Conservation (phyloP, 2,797 vertebrate genomes). For the Enteromius radiatus region DNA sequence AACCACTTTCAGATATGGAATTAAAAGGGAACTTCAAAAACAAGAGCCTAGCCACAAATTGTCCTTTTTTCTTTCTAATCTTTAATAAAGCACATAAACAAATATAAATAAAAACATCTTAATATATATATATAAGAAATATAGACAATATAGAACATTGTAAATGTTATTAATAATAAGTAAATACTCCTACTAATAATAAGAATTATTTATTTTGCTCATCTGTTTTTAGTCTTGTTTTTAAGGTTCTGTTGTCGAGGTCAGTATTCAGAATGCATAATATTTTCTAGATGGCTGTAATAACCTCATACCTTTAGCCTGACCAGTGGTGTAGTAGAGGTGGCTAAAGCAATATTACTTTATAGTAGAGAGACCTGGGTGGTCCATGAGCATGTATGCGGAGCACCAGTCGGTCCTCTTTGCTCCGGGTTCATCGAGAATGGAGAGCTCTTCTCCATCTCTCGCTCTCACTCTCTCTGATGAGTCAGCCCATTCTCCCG, state of each 20-base stretch:
- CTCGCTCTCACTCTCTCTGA: constrained; percentile 47
- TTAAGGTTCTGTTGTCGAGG: constrained; percentile 5
- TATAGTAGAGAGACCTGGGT: constrained; percentile 48
- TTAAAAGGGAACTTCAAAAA: constrained; percentile 59
- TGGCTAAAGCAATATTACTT: constrained; percentile 35
- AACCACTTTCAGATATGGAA: constrained; percentile 63
- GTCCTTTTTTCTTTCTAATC: not conserved
- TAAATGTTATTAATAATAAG: not conserved
- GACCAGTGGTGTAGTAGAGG: constrained; percentile 21
- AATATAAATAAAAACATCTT: not conserved
- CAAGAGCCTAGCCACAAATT: constrained; percentile 54
- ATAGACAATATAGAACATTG: not conserved
- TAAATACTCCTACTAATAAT: not conserved
- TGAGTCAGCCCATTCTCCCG: constrained; percentile 66
- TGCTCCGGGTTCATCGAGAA: constrained; percentile 28
- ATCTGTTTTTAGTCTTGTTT: not conserved
- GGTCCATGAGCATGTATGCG: constrained; percentile 46
- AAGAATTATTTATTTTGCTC: not conserved
- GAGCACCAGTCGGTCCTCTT: constrained; percentile 9
- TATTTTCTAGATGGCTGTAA: constrained; percentile 18
- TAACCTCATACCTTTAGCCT: constrained; percentile 19
- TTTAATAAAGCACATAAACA: not conserved
- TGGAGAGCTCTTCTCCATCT: constrained; percentile 22
- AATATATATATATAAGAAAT: not conserved
- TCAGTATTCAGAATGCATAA: constrained; percentile 9